phyloP scores from a whole-genome alignment of 2,797 vertebrate species.

The Bradypodion ventrale region DNA sequence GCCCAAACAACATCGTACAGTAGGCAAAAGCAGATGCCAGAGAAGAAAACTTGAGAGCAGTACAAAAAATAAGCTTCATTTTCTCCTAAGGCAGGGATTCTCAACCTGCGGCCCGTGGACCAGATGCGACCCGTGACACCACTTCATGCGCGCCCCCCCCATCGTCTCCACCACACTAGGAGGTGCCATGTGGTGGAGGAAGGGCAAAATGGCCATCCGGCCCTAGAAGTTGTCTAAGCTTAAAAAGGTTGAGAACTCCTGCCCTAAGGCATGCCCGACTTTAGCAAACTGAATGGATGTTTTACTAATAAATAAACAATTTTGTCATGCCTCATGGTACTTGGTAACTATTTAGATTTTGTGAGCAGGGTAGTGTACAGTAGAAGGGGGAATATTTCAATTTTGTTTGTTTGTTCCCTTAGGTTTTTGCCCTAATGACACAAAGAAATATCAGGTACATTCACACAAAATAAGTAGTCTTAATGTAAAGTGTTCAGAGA shows the following conservation, averaged over 20 bases:
- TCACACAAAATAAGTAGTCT: slow-evolving; percentile 37
- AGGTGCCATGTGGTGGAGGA: too few relatives aligned
- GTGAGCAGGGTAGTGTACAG: background rate
- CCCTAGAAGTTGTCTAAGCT: too few relatives aligned
- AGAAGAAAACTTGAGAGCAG: background rate
- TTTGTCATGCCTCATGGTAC: background rate
- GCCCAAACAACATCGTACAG: background rate
- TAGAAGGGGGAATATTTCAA: background rate
- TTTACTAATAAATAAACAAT: background rate
- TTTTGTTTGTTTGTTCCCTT: slow-evolving; percentile 36
- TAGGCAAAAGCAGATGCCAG: background rate
- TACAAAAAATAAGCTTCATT: background rate
- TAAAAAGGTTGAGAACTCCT: too few relatives aligned
- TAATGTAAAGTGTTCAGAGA: slow-evolving; percentile 26
- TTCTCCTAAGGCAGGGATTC: too few relatives aligned
- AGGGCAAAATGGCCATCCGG: too few relatives aligned
- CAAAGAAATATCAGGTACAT: slow-evolving; percentile 25
- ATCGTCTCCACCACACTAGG: too few relatives aligned
- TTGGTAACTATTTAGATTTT: background rate
- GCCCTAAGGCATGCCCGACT: background rate
- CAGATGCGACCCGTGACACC: too few relatives aligned
- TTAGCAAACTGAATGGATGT: slow-evolving; percentile 9
- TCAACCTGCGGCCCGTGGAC: too few relatives aligned
- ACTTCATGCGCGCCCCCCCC: too few relatives aligned
- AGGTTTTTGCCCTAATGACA: slow-evolving; percentile 18